Conservation (phyloP, 2,113 vertebrate species). For the Panurus biarmicus region DNA sequence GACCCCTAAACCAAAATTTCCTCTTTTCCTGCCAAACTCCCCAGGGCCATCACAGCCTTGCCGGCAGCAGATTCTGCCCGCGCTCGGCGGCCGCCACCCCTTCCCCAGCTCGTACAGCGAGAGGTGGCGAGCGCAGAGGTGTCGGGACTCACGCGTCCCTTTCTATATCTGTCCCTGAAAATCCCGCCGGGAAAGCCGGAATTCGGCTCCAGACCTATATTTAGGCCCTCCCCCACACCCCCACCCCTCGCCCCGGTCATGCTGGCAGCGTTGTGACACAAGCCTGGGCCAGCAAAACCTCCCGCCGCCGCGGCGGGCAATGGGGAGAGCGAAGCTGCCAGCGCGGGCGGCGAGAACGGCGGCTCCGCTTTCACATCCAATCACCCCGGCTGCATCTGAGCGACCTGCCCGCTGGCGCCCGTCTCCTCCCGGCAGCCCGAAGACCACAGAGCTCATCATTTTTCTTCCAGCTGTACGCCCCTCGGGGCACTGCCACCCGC, state of each 20-base stretch:
- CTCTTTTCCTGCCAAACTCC: neutral
- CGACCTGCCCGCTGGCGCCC: neutral
- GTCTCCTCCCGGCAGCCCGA: neutral
- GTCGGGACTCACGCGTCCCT: neutral
- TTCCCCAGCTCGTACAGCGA: neutral
- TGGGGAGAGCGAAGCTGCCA: neutral
- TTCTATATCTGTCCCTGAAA: neutral
- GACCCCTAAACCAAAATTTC: neutral
- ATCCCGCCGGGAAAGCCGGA: neutral
- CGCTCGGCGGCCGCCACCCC: neutral
- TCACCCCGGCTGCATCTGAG: neutral
- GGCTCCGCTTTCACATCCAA: slow-evolving; percentile 39
- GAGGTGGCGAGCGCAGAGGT: neutral
- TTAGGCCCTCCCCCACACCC: neutral
- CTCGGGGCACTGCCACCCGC: neutral
- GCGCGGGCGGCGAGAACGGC: neutral
- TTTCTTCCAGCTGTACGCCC: neutral
- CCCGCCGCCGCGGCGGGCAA: neutral
- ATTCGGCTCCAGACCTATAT: neutral
- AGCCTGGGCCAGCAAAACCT: neutral
- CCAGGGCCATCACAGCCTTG: rapidly evolving
- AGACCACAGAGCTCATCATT: neutral
- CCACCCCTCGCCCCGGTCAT: rapidly evolving
- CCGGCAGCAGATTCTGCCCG: neutral
- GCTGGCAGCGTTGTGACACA: neutral